phyloP scores from a whole-genome alignment of 2,888 invertebrate genomes.

The Drepana falcataria region DNA sequence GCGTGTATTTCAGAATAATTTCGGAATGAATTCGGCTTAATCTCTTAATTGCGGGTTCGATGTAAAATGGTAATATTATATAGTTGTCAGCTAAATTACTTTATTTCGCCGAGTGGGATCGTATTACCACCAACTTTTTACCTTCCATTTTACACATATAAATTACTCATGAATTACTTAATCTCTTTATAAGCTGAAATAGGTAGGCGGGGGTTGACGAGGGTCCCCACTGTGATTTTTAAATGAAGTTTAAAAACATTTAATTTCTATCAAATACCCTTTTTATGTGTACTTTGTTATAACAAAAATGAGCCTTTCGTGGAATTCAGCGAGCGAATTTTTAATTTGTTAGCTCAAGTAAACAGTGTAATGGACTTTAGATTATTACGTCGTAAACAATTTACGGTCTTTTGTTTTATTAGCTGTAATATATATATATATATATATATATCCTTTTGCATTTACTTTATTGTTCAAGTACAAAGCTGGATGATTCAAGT shows the following conservation, averaged over 20 bases:
- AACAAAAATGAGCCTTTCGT: slow-evolving; percentile 5
- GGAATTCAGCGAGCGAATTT: slow-evolving; percentile 12
- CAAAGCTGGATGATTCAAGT: no score
- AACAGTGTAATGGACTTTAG: neutral
- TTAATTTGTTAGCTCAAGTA: slow-evolving; percentile 3
- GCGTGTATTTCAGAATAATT: no score
- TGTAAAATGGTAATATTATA: no score
- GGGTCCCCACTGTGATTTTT: slow-evolving; percentile 45
- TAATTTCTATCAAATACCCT: slow-evolving; percentile 32
- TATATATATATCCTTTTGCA: no score
- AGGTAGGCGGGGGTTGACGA: slow-evolving; percentile 46
- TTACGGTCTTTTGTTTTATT: neutral
- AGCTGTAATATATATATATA: neutral
- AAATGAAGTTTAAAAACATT: slow-evolving; percentile 43
- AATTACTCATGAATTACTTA: slow-evolving; percentile 43
- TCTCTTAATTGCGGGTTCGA: no score
- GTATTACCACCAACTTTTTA: slow-evolving; percentile 13
- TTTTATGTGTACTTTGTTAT: slow-evolving; percentile 20
- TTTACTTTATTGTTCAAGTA: no score
- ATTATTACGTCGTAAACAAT: slow-evolving; percentile 1
- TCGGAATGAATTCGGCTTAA: no score
- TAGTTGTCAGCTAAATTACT: no score
- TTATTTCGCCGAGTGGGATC: neutral
- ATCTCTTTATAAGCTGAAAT: slow-evolving; percentile 45
- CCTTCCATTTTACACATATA: slow-evolving; percentile 24